These are phyloP conservation scores for Campylomormyrus tamandua DNA, from an alignment of 2,113 vertebrate species.

Conservation along the genomic window DNA sequence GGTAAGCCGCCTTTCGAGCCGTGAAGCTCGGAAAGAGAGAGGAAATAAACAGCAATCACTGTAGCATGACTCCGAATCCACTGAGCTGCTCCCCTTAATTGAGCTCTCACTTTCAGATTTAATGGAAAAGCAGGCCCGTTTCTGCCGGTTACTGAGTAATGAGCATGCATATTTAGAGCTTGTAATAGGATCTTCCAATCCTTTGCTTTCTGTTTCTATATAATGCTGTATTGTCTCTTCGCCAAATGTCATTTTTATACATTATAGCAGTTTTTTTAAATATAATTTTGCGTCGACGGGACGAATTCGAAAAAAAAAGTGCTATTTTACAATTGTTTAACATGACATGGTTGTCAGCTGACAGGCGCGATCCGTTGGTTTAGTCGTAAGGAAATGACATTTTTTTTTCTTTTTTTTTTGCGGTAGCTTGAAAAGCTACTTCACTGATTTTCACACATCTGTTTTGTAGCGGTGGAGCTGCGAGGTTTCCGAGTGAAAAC, in stretches of 20 bases:
- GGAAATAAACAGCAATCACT: constrained; percentile 49
- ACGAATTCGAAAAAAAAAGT: not conserved
- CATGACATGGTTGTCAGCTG: not conserved
- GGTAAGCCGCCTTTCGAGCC: constrained; percentile 29
- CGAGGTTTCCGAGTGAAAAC: not conserved
- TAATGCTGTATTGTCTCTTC: constrained; percentile 19
- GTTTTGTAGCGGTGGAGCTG: not conserved
- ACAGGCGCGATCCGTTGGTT: not conserved
- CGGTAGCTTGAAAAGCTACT: not conserved
- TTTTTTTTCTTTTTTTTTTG: not conserved
- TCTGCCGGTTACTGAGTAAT: constrained; percentile 30
- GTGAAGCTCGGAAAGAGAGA: constrained; percentile 33
- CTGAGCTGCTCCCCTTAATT: constrained; percentile 39
- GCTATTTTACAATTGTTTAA: not conserved
- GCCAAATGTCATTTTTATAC: constrained; percentile 17
- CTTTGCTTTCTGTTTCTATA: constrained; percentile 15
- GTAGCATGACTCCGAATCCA: constrained; percentile 37
- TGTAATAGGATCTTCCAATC: constrained; percentile 24
- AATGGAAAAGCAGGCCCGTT: constrained; percentile 28
- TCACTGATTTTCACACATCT: not conserved
- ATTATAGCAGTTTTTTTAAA: not conserved
- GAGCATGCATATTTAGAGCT: constrained; percentile 25
- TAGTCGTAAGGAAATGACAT: not conserved
- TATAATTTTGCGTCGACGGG: not conserved
- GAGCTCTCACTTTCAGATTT: constrained; percentile 35